Evolutionary conservation across 1,140 invertebrate genomes (phyloP), one percentile per base, ranked within the genome.

Genomic region (Brachionus rotundiformis): DNA sequence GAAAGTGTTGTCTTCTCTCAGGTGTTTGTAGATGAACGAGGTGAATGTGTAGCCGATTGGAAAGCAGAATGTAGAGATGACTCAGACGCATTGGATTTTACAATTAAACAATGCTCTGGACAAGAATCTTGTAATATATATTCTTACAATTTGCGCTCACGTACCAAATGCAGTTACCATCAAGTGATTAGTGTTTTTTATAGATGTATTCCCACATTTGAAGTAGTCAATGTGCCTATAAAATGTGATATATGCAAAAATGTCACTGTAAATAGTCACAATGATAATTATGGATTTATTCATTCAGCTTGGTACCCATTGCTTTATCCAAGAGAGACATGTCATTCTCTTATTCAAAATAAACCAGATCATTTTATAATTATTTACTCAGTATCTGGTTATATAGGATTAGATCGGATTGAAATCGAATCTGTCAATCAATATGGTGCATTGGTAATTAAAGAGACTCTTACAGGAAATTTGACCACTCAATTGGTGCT

Each of bases 211-310:
- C 76, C 76, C 6, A 79, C 76, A 39, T 79, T 54, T 33, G 47
- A 79, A 61, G 76, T 79, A 8, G 76, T 79, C 7, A 27, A 79
- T 33, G 76, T 79, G 8, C 76, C 76, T 8, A 59, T 79, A 13
- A 79, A 79, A 39, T 79, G 76, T 27, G 76, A 79, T 41, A 79
- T 79, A 19, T 79, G 76, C n/a, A 54, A 79, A 59, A 79, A 79
- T 63, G 76, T 79, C 2, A 79, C 76, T 19, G 59, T 79, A 13
- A 79, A 79, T 27, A 29, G 27, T 59, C 44, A 19, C 33, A 63
- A 79, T 63, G 76, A 79, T 36, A 54, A 39, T 19, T 79, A 36
- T 63, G 76, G 76, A 1, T 79, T 79, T 27, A 79, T 79, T 41
- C 76, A 79, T 11, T 79, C 76, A 4, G 31, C 47, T 39, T 79